Base-by-base conservation (phyloP, 2,113 vertebrate genomes). In the Cacatua alba region DNA sequence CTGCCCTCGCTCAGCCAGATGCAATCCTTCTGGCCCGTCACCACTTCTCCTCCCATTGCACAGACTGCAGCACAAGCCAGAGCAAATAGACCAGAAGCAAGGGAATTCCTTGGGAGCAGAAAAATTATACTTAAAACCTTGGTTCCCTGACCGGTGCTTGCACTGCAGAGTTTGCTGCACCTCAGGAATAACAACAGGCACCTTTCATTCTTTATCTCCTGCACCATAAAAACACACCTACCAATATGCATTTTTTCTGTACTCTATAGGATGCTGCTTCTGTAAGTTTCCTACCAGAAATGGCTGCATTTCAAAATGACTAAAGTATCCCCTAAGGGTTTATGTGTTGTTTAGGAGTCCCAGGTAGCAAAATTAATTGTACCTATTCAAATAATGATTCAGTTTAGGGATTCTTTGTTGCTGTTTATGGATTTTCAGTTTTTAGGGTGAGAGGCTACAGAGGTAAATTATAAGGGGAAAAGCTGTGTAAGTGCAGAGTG, bases 121-220 rank as follows among this genome's bases (percentile, higher is more conserved):
- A 79, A 82, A 91, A 67, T 39, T 46, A 6, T 35, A 2, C 44
- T 29, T 17, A 21, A 69, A 24, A 6, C 14, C 49, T 79, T 4
- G 0, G 0, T 9, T 65, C 5, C 15, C 18, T 70, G 46, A 37
- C 4, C 7, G 4, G 33, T 11, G 19, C 4, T 72, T 74, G 25
- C 19, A 13, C 41, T 68, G 31, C 48, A 62, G 24, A 41, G 5
- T 59, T 76, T 80, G 44, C 41, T 62, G 49, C n/a, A 33, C 14
- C n/a, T 70, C 2, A 2, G 21, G 19, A 62, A 31, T 37, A 65
- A 72, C 7, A 52, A 21, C n/a, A 80, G 49, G 7, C n/a, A 67
- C 11, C 23, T 63, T 49, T 43, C 26, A 49, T 13, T 62, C n/a
- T 82, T 64, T 37, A n/a, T 46, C 29, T 80, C 39, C 39, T 17